These are phyloP conservation scores for Incurvaria masculella DNA, from an alignment of 2,888 invertebrate species.

Conservation along the genomic window DNA sequence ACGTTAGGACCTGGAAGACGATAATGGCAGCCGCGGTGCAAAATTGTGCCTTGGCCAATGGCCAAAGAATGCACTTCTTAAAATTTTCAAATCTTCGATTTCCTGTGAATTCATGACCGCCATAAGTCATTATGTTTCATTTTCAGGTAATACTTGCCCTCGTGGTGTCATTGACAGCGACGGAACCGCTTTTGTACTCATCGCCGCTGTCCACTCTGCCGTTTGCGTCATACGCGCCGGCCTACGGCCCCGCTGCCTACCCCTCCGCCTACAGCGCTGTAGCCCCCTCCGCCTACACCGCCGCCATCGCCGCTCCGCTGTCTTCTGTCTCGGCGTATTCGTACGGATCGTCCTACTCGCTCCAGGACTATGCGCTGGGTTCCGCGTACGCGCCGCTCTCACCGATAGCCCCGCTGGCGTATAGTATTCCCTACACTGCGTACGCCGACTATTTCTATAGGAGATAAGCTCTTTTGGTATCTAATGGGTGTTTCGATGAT, in stretches of 20 bases:
- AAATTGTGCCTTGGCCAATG: too few relatives aligned
- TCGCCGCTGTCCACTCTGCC: constrained; percentile 4
- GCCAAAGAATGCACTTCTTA: too few relatives aligned
- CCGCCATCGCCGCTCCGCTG: constrained; percentile 13
- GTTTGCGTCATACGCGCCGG: too few relatives aligned
- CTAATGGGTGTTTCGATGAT: not conserved
- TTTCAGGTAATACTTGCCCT: too few relatives aligned
- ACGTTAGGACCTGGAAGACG: too few relatives aligned
- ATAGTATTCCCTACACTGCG: constrained; percentile 24
- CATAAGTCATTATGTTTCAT: too few relatives aligned
- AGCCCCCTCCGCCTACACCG: not conserved
- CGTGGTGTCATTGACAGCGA: too few relatives aligned
- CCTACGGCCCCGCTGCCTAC: constrained; percentile 1
- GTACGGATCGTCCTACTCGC: constrained; percentile 23
- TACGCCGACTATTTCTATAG: constrained; percentile 13
- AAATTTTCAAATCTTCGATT: too few relatives aligned
- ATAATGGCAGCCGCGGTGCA: too few relatives aligned
- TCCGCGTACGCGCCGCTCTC: constrained; percentile 17
- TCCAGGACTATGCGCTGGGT: constrained; percentile 12
- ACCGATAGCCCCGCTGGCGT: constrained; percentile 7
- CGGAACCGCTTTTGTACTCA: constrained; percentile 8
- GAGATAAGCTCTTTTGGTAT: constrained; percentile 5
- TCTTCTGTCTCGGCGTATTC: constrained; percentile 24
- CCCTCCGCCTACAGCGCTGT: not conserved
- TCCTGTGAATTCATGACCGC: too few relatives aligned